phyloP scores from a whole-genome alignment of 1,140 invertebrate genomes.

The Caenorhabditis inopinata region DNA sequence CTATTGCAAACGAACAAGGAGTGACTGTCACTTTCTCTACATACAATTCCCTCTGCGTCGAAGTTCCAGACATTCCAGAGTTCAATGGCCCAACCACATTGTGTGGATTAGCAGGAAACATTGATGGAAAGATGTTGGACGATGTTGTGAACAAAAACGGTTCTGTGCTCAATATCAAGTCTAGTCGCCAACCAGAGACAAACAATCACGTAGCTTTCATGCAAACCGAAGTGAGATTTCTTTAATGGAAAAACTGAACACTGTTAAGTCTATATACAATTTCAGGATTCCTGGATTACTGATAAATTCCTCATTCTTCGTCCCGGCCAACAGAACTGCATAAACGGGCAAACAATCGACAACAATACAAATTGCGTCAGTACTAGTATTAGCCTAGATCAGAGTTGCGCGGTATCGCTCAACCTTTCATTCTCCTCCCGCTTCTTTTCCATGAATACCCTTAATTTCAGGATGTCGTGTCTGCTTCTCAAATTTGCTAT shows the following conservation, averaged over 20 bases:
- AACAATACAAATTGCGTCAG: slow-evolving; percentile 43
- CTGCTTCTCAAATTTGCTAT: slow-evolving; percentile 13
- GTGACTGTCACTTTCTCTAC: slow-evolving; percentile 14
- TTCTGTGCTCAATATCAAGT: not conserved
- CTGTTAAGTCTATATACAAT: not conserved
- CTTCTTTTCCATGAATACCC: not conserved
- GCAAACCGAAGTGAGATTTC: not conserved
- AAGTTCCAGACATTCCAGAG: slow-evolving; percentile 46
- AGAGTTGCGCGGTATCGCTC: not conserved
- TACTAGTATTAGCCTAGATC: slow-evolving; percentile 1
- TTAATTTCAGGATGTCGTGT: slow-evolving; percentile 11
- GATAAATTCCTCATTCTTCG: slow-evolving; percentile 37
- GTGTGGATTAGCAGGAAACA: slow-evolving; percentile 51
- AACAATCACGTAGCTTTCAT: not conserved
- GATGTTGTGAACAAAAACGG: slow-evolving; percentile 36
- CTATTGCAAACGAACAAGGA: slow-evolving; percentile 17
- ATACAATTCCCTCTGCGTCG: not conserved
- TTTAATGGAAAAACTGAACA: not conserved
- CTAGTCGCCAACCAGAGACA: not conserved
- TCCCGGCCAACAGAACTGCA: slow-evolving; percentile 26
- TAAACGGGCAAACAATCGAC: slow-evolving; percentile 36
- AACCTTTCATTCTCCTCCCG: not conserved
- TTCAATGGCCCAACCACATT: slow-evolving; percentile 45
- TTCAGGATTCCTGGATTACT: slow-evolving; percentile 47
- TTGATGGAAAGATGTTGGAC: slow-evolving; percentile 44